Base-by-base conservation (phyloP, 2,888 invertebrate species). In the Drosophila bunnanda region DNA sequence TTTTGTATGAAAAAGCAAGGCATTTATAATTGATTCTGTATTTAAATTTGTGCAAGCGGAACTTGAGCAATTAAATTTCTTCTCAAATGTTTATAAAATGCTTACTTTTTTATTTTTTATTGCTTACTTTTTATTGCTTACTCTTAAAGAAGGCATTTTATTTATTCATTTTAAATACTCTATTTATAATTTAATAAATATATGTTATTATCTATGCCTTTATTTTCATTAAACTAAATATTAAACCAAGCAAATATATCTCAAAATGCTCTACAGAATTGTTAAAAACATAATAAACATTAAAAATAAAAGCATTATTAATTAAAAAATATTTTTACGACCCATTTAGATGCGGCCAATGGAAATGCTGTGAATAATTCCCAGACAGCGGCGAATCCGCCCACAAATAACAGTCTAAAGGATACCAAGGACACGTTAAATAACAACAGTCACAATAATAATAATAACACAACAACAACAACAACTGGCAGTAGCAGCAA, bases 401-500 rank as follows among this genome's bases (percentile, higher is more conserved):
- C 48, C 20, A 52, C 50, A 46, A 77, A 65, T 53, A 80, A 64
- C 57, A 79, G 61, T 53, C 79, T 61, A 34, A 89, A 68, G 44
- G 80, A 66, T 58, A 89, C 61, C 39, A 82, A 65, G 64, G 64
- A 65, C 28, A 52, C 59, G 0, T 28, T 50, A 2, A 58, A 41
- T 36, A 77, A 75, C 50, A 78, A 72, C 56, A 81, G 67, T 59
- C 78, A 72, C 54, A 84, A 71, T 52, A 88, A 70, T 20, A 80
- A 68, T 50, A 80, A 76, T 28, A 77, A 32, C 13, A 50, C 58
- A 34, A 67, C 43, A 61, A 50, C 68, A 28, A 67, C 43, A 76
- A 61, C 30, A 66, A 25, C 28, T 22, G 12, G n/a, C n/a, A 75
- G 53, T 20, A 68, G 43, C 15, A 75, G 30, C 52, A 68, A 58